Conservation (phyloP, 2,113 vertebrate genomes). For the Patagioenas fasciata region DNA sequence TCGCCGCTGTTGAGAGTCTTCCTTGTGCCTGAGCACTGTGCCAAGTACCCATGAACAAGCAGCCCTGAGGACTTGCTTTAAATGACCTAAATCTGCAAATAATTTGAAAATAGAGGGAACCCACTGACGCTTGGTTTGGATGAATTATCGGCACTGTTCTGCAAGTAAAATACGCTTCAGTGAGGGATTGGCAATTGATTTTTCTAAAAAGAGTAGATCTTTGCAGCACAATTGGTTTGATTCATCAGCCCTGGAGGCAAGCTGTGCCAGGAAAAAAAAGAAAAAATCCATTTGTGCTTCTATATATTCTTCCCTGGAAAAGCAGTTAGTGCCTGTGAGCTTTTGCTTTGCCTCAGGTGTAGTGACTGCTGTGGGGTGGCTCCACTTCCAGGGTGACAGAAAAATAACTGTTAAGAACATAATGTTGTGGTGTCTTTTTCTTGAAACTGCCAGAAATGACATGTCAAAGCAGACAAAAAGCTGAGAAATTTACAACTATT, state of each 20-base stretch:
- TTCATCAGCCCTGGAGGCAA: background rate
- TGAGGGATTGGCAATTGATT: background rate
- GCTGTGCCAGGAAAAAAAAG: background rate
- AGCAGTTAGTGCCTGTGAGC: background rate
- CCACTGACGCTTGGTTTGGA: background rate
- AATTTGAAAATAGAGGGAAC: background rate
- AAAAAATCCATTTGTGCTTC: background rate
- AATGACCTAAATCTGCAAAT: background rate
- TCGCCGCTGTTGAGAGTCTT: background rate
- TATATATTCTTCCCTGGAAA: background rate
- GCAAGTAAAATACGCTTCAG: background rate
- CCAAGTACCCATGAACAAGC: background rate
- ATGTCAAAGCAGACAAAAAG: background rate
- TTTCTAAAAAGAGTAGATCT: background rate
- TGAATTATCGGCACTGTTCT: background rate
- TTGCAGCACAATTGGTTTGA: rapidly evolving
- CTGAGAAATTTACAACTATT: background rate
- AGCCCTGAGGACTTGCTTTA: background rate
- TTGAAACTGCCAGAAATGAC: background rate
- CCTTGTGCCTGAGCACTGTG: background rate
- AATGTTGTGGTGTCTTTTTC: background rate
- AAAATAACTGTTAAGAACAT: background rate
- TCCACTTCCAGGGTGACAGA: background rate
- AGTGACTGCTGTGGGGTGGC: background rate
- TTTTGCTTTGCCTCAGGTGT: rapidly evolving